A percentile compares a stretch with the other conserved stretches of the same genome.
Conservation (phyloP, 2,113 vertebrate genomes). For the Caracal caracal region DNA sequence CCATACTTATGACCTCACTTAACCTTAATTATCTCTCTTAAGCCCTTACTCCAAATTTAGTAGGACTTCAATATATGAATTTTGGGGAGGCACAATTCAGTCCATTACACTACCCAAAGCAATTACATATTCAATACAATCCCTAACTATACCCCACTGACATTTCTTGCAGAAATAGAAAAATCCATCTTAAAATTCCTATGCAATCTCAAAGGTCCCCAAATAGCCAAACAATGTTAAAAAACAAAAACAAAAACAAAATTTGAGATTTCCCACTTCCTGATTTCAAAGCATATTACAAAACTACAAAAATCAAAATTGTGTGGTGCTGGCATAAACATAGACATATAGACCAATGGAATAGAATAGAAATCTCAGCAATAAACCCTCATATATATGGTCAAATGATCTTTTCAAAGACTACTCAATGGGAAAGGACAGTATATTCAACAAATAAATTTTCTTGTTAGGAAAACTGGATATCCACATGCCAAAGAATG, state of each 20-base stretch:
- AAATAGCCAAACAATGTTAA: not conserved
- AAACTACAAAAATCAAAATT: not conserved
- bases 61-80: not conserved
- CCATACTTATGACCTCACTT: not conserved
- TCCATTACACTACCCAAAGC: not conserved
- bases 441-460: not conserved
- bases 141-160: not conserved
- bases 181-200: not conserved
- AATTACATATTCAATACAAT: not conserved
- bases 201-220: not conserved
- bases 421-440: not conserved
- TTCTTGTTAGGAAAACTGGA: not conserved
- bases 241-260: not conserved
- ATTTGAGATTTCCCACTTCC: not conserved
- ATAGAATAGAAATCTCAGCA: not conserved
- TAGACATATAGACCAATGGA: not conserved
- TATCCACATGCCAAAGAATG: not conserved
- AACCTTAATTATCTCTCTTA: not conserved
- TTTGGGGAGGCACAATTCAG: not conserved
- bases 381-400: not conserved
- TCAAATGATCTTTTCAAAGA: not conserved
- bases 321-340: not conserved
- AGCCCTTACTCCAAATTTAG: not conserved
- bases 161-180: not conserved
- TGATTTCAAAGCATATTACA: not conserved